Evolutionary conservation across 2,888 invertebrate species (phyloP).

Genomic region (Plagiodera versicolora): DNA sequence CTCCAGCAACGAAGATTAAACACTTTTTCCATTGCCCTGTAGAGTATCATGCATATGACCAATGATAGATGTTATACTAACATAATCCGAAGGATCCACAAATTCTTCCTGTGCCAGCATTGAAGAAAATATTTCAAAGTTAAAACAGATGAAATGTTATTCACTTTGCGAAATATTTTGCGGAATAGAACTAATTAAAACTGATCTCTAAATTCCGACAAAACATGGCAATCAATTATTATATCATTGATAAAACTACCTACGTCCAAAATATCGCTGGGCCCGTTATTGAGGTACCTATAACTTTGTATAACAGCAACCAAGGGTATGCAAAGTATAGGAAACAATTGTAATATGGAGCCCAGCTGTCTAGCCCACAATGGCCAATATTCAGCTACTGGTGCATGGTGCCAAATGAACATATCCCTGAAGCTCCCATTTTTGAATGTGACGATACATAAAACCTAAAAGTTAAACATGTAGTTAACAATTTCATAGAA

Average conservation of each 20-base stretch:
- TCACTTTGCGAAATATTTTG: too few relatives aligned
- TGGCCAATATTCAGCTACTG: slow-evolving; percentile 73
- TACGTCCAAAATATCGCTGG: slow-evolving; percentile 86
- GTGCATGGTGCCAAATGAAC: slow-evolving; percentile 65
- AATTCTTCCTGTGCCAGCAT: slow-evolving; percentile 14
- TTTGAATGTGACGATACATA: slow-evolving; percentile 72
- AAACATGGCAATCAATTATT: too few relatives aligned
- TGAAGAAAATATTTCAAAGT: background rate
- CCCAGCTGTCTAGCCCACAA: slow-evolving; percentile 79
- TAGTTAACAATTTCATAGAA: background rate
- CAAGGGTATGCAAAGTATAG: slow-evolving; percentile 73
- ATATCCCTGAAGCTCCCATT: slow-evolving; percentile 68
- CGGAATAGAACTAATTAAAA: too few relatives aligned
- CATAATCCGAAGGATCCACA: slow-evolving; percentile 21
- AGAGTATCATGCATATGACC: too few relatives aligned
- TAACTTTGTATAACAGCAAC: slow-evolving; percentile 73
- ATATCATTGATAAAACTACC: slow-evolving; percentile 46
- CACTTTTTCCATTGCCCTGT: too few relatives aligned
- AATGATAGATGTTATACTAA: slow-evolving; percentile 17
- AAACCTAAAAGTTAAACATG: slow-evolving; percentile 54
- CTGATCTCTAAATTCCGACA: too few relatives aligned
- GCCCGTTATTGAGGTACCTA: slow-evolving; percentile 78
- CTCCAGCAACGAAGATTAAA: too few relatives aligned
- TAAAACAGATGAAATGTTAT: too few relatives aligned
- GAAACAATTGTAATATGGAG: slow-evolving; percentile 73